Base-by-base conservation (phyloP, 1,140 invertebrate genomes). In the Atopsyche davidsoni region DNA sequence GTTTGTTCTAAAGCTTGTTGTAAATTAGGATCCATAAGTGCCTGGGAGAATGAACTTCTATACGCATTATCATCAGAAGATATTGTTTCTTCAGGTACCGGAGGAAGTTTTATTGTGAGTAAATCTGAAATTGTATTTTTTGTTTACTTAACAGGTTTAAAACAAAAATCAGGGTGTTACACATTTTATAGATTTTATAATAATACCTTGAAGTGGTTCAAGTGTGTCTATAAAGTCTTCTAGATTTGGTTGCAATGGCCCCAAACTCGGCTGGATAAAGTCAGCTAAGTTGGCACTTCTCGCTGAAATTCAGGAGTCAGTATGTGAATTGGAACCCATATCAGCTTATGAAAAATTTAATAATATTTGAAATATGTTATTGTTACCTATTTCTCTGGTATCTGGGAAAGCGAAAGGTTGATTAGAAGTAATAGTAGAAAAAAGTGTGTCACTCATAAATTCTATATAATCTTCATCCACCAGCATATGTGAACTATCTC, bases 181-280 rank as follows among this genome's bases (percentile, higher is more conserved):
- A 58, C n/a, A 19, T 13, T 25, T 52, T 16, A 44, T n/a, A 44
- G 49, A n/a, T n/a, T 17, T 52, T 13, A 53, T 16, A 31, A 49
- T 63, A 47, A 59, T 72, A 89, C 86, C 87, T 75, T 89, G 87
- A 48, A 92, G 72, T 3, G 86, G 85, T 63, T 89, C 86, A 63
- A 90, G 80, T 60, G 89, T 92, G 61, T 91, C 89, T 86, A 91
- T 92, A 68, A 93, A 92, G 72, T 98, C 96, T 66, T 98, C 94
- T 58, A 98, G 78, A 75, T 92, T 95, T 51, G 95, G 96, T 67
- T 98, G 96, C 28, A 98, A 75, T 46, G 95, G 92, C 41, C 95
- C 86, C 57, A 99, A 79, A 65, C 92, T 96, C 41, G 96, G 96
- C 75, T 99, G 96, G 68, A 99, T 97, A 62, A 98, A 92, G 74